Conservation (phyloP, 2,888 invertebrate genomes). For the Frankliniella fusca region DNA sequence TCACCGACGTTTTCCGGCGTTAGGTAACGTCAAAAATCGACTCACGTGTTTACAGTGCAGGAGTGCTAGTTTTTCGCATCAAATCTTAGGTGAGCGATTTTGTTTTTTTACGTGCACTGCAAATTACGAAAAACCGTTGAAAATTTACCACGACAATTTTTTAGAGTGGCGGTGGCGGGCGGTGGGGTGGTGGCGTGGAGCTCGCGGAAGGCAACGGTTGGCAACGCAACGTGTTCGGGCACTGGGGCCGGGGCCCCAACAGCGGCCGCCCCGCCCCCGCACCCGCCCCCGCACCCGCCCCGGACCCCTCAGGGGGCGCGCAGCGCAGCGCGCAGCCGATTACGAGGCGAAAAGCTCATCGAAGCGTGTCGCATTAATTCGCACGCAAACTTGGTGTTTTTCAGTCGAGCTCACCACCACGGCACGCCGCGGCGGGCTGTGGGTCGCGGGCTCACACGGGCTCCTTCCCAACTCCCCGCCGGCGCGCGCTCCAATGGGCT, state of each 20-base stretch:
- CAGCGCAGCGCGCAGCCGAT: not conserved
- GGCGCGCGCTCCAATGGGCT: not conserved
- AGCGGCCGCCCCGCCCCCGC: not conserved
- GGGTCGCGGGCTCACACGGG: not conserved
- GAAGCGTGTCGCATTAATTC: conserved; percentile 22
- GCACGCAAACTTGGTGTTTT: conserved; percentile 21
- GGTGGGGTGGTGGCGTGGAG: too few relatives aligned
- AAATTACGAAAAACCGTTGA: too few relatives aligned
- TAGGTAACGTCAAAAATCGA: too few relatives aligned
- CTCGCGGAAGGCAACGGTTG: too few relatives aligned
- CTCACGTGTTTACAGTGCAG: too few relatives aligned
- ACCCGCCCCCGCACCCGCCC: too few relatives aligned
- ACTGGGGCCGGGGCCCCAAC: not conserved
- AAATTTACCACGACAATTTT: too few relatives aligned
- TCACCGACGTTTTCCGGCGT: too few relatives aligned
- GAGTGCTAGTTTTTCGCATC: too few relatives aligned
- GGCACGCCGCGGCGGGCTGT: not conserved
- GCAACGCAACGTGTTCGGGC: not conserved
- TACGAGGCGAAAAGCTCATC: conserved; percentile 7
- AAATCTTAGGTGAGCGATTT: too few relatives aligned
- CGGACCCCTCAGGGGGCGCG: not conserved
- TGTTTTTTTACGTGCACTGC: too few relatives aligned
- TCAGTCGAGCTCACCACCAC: not conserved
- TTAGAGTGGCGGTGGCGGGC: too few relatives aligned
- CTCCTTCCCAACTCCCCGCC: not conserved